These are phyloP conservation scores for Noctua janthina DNA, from an alignment of 2,888 invertebrate genomes.

Conservation along the genomic window DNA sequence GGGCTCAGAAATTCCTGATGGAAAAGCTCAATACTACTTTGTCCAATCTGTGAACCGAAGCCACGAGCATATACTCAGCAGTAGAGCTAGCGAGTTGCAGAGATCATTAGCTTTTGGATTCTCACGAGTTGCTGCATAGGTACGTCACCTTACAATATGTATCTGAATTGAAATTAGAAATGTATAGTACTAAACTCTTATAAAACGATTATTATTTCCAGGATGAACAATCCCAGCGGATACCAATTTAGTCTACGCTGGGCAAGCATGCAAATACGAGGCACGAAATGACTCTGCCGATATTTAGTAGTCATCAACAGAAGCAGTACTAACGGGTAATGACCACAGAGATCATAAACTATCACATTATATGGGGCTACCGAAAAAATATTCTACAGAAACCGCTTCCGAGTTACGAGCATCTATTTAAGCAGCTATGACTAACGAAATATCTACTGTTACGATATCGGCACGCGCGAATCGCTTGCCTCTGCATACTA, in stretches of 20 bases:
- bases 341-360: slow-evolving; percentile 26
- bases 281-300: no score
- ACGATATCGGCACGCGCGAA: slow-evolving; percentile 51
- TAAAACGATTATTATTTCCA: neutral
- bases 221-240: neutral
- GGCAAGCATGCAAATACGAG: no score
- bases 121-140: neutral
- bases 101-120: neutral
- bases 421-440: slow-evolving; percentile 49
- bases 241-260: neutral
- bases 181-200: neutral
- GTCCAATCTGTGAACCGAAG: neutral
- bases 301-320: slow-evolving; percentile 7
- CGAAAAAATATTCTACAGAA: slow-evolving; percentile 35
- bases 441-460: slow-evolving; percentile 59
- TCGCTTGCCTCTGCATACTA: slow-evolving; percentile 59
- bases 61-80: neutral
- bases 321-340: neutral
- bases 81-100: neutral
- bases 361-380: slow-evolving; percentile 10
- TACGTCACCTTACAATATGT: neutral
- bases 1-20: neutral
- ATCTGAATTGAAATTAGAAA: neutral
- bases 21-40: neutral
- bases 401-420: slow-evolving; percentile 8